Conservation (phyloP, 2,888 invertebrate species). For the Drosophila anomalata region DNA sequence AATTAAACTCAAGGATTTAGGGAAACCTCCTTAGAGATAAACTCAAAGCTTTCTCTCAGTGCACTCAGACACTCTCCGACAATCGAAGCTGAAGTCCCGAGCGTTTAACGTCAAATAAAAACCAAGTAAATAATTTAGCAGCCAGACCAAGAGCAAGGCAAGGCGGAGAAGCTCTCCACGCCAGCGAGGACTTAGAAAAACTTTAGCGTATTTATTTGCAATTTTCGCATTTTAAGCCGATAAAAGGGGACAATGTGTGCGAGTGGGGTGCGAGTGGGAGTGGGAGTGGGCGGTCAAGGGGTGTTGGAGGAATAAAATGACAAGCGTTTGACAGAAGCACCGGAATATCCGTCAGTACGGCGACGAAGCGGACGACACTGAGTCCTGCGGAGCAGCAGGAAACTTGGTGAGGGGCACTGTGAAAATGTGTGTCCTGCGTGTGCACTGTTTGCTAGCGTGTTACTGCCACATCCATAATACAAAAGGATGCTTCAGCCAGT, state of each 20-base stretch:
- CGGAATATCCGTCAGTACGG: conserved; percentile 82
- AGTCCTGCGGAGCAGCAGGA: conserved; percentile 61
- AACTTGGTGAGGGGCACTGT: conserved; percentile 5
- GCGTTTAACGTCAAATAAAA: conserved; percentile 71
- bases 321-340: conserved; percentile 83
- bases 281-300: conserved; percentile 3
- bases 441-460: conserved; percentile 68
- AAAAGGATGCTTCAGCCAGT: conserved; percentile 62
- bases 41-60: conserved; percentile 7
- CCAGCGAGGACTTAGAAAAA: conserved; percentile 35
- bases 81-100: conserved; percentile 44
- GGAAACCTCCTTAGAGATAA: too few relatives aligned
- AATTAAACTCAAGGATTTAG: too few relatives aligned
- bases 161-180: conserved; percentile 25
- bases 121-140: conserved; percentile 70
- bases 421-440: conserved; percentile 61
- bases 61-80: conserved; percentile 28
- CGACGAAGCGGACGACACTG: conserved; percentile 69
- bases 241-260: conserved; percentile 57
- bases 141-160: conserved; percentile 21
- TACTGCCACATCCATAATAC: conserved; percentile 74
- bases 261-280: conserved; percentile 3
- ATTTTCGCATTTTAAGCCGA: conserved; percentile 78
- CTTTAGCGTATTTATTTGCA: conserved; percentile 69
- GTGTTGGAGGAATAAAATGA: conserved; percentile 65